A percentile compares a stretch with the other conserved stretches of the same genome.
phyloP scores from a whole-genome alignment of 2,888 invertebrate species.

The Heliconius aoede region DNA sequence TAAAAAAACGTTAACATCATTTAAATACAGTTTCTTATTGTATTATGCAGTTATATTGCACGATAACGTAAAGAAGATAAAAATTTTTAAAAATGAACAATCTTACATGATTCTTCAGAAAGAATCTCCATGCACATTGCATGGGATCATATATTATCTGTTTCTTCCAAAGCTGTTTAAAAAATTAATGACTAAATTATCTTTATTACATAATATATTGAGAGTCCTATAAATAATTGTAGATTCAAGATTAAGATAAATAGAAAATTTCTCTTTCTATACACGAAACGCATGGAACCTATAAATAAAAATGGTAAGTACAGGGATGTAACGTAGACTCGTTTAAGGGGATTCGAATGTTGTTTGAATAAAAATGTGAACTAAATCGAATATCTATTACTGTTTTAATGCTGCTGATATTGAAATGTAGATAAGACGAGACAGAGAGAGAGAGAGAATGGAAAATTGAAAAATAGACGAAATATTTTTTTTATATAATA shows the following conservation, averaged over 20 bases:
- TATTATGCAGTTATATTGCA: too few species aligned
- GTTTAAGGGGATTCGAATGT: slow-evolving; percentile 31
- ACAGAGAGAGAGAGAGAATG: too few species aligned
- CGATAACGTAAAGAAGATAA: too few species aligned
- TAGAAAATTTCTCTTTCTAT: background rate
- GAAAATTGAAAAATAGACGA: background rate
- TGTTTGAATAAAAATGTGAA: slow-evolving; percentile 27
- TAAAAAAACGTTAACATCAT: too few species aligned
- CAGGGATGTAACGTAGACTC: slow-evolving; percentile 20
- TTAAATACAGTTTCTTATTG: too few species aligned
- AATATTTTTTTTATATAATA: background rate
- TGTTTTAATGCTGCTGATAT: background rate
- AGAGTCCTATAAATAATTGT: background rate
- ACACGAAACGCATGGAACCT: background rate
- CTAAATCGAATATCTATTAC: slow-evolving; percentile 27
- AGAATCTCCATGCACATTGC: background rate
- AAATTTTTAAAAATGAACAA: background rate
- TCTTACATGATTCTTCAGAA: background rate
- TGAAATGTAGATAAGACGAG: background rate
- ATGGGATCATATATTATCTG: background rate
- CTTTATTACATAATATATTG: background rate
- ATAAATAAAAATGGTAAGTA: slow-evolving; percentile 21
- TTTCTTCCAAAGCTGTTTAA: too few species aligned
- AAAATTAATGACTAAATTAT: too few species aligned
- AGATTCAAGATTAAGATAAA: background rate